Conservation (phyloP, 2,113 vertebrate genomes). For the Fulmarus glacialis region DNA sequence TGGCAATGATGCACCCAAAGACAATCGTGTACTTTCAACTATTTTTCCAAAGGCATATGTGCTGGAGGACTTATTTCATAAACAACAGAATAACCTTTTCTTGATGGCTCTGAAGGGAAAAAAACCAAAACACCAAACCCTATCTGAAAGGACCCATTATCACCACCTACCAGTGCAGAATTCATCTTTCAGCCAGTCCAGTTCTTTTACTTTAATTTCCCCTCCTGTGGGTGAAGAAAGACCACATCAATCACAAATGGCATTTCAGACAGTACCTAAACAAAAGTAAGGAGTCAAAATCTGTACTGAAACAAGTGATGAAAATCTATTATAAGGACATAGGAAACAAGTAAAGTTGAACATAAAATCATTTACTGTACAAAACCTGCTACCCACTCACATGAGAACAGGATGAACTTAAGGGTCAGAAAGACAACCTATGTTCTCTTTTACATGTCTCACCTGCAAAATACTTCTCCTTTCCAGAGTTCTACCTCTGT, state of each 20-base stretch:
- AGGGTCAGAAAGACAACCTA: background rate
- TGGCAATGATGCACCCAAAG: background rate
- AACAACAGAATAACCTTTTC: background rate
- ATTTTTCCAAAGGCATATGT: background rate
- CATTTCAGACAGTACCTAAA: background rate
- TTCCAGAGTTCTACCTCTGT: background rate
- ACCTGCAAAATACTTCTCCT: background rate
- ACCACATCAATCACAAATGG: background rate
- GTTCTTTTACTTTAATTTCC: conserved; percentile 79
- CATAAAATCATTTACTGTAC: background rate
- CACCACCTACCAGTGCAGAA: conserved; percentile 84
- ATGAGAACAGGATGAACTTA: background rate
- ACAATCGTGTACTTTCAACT: background rate
- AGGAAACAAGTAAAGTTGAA: background rate
- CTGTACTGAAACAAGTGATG: background rate
- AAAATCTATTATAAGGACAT: background rate
- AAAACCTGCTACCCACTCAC: background rate
- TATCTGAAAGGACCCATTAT: background rate
- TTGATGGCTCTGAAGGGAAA: background rate
- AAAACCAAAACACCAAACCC: background rate
- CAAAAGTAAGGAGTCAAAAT: background rate
- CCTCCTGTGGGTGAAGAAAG: conserved; percentile 67
- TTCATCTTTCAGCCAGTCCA: conserved; percentile 87
- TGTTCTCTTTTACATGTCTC: background rate
- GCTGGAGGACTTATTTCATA: background rate